Conservation (phyloP, 1,140 invertebrate genomes). For the Heliothis subflexa region DNA sequence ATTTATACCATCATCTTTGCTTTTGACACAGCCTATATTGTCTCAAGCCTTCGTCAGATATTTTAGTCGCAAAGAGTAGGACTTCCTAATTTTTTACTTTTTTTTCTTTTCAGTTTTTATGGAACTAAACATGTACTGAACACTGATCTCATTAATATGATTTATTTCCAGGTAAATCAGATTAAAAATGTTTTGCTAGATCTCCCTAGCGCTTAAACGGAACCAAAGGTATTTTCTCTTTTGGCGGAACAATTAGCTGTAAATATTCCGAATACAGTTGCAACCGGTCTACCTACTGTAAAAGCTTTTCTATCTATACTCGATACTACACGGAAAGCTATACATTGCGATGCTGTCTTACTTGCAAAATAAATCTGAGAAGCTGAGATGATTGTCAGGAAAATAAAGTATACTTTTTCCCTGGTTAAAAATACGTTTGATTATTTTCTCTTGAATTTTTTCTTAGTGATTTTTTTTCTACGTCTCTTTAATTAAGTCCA, state of each 20-base stretch:
- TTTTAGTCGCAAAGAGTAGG: too few species aligned
- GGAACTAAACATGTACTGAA: too few species aligned
- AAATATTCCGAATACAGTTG: not conserved
- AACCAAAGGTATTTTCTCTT: too few species aligned
- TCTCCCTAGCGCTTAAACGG: too few species aligned
- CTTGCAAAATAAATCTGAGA: constrained; percentile 1
- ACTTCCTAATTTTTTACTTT: not conserved
- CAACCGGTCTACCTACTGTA: not conserved
- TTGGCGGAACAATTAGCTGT: not conserved
- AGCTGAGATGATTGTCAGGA: constrained; percentile 15
- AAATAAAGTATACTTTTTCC: constrained; percentile 23
- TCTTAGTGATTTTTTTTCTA: too few species aligned
- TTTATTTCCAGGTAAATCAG: too few species aligned
- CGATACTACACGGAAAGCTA: constrained; percentile 20
- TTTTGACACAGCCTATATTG: not conserved
- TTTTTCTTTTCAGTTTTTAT: not conserved
- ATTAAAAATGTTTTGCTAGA: too few species aligned
- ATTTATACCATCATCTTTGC: not conserved
- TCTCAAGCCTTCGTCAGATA: not conserved
- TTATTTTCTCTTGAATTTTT: too few species aligned
- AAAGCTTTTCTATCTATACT: constrained; percentile 6
- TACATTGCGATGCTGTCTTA: not conserved
- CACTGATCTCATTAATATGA: too few species aligned
- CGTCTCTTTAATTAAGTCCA: too few species aligned
- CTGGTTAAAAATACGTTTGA: not conserved